phyloP scores from a whole-genome alignment of 2,888 invertebrate species.

The Notodonta dromedarius region DNA sequence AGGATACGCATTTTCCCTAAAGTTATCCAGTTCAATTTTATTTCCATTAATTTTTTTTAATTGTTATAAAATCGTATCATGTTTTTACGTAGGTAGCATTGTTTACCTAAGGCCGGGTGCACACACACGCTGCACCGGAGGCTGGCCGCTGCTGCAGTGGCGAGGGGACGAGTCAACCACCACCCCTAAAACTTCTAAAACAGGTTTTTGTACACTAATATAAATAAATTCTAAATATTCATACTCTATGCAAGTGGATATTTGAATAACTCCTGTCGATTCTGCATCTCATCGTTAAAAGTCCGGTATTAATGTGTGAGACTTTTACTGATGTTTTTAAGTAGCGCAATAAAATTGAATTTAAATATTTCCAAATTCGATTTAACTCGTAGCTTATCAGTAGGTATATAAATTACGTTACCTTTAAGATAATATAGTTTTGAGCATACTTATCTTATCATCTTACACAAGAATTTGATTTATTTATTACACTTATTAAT shows the following conservation, averaged over 20 bases:
- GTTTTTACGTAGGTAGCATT: background rate
- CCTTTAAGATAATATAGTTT: too few relatives aligned
- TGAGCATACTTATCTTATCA: too few relatives aligned
- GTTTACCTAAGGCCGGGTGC: slow-evolving; percentile 15
- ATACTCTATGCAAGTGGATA: slow-evolving; percentile 46
- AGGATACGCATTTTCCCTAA: too few relatives aligned
- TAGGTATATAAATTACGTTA: too few relatives aligned
- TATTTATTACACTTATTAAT: too few relatives aligned
- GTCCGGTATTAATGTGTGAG: background rate
- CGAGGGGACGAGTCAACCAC: slow-evolving; percentile 41
- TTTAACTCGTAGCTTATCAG: background rate
- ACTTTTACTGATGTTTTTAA: background rate
- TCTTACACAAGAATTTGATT: too few relatives aligned
- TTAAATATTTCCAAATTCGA: too few relatives aligned
- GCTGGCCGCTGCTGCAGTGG: slow-evolving; percentile 33
- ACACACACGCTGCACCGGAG: slow-evolving; percentile 33
- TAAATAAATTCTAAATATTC: slow-evolving; percentile 63
- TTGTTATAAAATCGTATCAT: background rate
- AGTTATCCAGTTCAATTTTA: too few relatives aligned
- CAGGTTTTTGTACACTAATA: slow-evolving; percentile 71
- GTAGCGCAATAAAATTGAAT: background rate
- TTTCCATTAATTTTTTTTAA: too few relatives aligned
- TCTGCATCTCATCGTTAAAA: background rate
- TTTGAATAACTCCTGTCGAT: slow-evolving; percentile 29
- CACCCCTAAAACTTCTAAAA: slow-evolving; percentile 51